Evolutionary conservation across 2,888 invertebrate genomes (phyloP).

Genomic region (Onthophagus sagittarius): DNA sequence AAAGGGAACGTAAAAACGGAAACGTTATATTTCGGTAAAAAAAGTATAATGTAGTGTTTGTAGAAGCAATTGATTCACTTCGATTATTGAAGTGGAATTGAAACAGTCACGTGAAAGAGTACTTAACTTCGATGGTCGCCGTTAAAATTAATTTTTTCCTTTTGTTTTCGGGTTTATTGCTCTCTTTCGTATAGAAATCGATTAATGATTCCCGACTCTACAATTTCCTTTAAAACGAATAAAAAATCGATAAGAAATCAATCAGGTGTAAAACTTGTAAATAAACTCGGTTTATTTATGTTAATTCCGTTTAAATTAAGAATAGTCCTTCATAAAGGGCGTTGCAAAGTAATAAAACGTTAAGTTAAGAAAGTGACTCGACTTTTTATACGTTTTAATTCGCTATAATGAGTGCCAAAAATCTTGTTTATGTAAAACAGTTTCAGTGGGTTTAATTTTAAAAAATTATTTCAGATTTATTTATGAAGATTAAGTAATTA

Average conservation of each 20-base stretch:
- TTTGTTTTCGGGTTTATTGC: neutral
- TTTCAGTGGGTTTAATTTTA: no score
- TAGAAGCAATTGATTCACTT: constrained; percentile 2
- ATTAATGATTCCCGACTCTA: neutral
- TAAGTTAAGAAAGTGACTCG: neutral
- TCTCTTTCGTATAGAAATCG: neutral
- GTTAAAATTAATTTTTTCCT: neutral
- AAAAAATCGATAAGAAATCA: no score
- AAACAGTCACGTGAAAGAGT: constrained; percentile 9
- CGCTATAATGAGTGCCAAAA: neutral
- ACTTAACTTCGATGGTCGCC: neutral
- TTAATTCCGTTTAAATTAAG: constrained; percentile 11
- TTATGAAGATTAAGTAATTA: no score
- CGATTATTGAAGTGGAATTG: neutral
- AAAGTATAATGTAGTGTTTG: neutral
- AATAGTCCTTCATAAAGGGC: constrained; percentile 4
- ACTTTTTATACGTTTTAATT: no score
- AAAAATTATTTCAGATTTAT: no score
- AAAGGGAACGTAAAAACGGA: neutral
- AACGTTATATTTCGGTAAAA: neutral
- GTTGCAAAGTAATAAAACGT: constrained; percentile 16
- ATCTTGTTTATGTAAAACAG: neutral
- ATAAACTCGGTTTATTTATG: constrained; percentile 9
- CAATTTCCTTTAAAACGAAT: no score
- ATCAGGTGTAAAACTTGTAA: constrained; percentile 1